phyloP scores from a whole-genome alignment of 37 sponge, comb jelly and placozoan species.

The Tethya wilhelma region DNA sequence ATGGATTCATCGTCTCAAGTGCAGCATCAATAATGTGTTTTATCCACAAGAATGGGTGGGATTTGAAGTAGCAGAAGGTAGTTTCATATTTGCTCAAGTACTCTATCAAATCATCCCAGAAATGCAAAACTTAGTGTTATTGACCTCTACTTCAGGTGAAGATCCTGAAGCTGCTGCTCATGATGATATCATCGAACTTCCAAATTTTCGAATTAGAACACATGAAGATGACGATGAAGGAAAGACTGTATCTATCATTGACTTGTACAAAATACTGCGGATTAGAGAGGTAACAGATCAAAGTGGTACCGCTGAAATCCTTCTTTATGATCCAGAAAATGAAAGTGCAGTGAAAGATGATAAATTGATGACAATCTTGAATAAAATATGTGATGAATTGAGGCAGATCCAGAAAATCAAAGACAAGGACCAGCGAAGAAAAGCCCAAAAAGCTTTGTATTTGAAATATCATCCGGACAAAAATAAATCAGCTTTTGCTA shows the following conservation, averaged over 20 bases:
- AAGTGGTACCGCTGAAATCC: not conserved
- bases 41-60: too few species aligned
- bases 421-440: slow-evolving; percentile 7
- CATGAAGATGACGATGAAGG: slow-evolving; percentile 12
- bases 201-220: too few species aligned
- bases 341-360: slow-evolving; percentile 9
- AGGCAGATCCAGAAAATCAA: slow-evolving; percentile 12
- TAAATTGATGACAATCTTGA: slow-evolving; percentile 4
- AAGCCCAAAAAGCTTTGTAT: slow-evolving; percentile 9
- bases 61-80: too few species aligned
- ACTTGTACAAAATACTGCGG: too few species aligned
- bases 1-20: too few species aligned
- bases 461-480: too few species aligned
- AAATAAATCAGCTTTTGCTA: slow-evolving; percentile 20
- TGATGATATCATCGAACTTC: too few species aligned
- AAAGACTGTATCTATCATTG: slow-evolving; percentile 10
- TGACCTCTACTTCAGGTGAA: too few species aligned
- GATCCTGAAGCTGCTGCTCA: too few species aligned
- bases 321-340: slow-evolving; percentile 13
- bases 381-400: slow-evolving; percentile 14
- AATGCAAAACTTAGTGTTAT: slow-evolving; percentile 16
- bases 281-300: not conserved
- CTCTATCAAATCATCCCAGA: too few species aligned
- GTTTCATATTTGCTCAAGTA: too few species aligned
- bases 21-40: too few species aligned